These are phyloP conservation scores for Onychostruthus taczanowskii DNA, from an alignment of 2,113 vertebrate species.

Conservation along the genomic window DNA sequence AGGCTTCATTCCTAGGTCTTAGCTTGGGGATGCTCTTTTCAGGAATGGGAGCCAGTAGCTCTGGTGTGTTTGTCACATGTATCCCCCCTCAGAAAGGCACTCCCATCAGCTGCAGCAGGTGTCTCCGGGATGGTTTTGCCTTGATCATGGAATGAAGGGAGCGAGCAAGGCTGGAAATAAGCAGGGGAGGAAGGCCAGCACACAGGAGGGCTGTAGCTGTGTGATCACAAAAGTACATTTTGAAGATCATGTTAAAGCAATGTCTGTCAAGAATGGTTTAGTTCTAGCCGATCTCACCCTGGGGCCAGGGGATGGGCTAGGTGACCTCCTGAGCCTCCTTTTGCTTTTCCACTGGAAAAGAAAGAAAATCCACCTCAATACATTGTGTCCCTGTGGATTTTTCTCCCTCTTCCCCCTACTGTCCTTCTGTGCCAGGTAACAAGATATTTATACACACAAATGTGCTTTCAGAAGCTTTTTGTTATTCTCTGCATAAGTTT, in stretches of 20 bases:
- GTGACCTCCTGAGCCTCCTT: constrained; percentile 2
- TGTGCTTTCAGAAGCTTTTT: background rate
- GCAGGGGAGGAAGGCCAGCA: background rate
- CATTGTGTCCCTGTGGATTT: background rate
- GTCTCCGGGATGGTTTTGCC: background rate
- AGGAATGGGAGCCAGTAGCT: background rate
- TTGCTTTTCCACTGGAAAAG: background rate
- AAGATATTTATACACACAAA: background rate
- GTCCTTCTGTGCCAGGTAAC: background rate
- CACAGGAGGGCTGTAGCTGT: background rate
- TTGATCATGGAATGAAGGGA: fast-evolving
- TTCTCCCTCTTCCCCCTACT: background rate
- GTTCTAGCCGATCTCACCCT: background rate
- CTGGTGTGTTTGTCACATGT: background rate
- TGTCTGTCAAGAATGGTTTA: background rate
- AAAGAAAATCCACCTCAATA: background rate
- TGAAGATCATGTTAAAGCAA: background rate
- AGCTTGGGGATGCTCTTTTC: background rate
- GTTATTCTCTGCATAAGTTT: background rate
- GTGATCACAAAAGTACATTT: background rate
- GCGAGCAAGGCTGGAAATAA: background rate
- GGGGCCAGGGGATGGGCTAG: background rate
- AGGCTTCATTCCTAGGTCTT: background rate
- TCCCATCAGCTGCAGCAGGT: background rate
- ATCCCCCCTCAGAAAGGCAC: background rate